Evolutionary conservation across 2,888 invertebrate species (phyloP).

Genomic region (Meganola albula): DNA sequence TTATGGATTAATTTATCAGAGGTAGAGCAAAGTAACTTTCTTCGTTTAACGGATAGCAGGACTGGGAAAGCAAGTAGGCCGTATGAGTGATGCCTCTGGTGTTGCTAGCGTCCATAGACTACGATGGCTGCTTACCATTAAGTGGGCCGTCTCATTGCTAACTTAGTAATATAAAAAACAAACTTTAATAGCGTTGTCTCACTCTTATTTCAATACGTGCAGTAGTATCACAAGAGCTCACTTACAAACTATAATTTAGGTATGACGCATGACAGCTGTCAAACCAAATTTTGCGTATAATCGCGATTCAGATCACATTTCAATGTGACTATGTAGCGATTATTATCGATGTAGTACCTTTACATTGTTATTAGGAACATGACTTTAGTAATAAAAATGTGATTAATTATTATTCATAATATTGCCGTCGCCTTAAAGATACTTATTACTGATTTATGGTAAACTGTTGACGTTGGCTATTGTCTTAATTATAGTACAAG

Average conservation of each 20-base stretch:
- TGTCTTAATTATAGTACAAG: not conserved
- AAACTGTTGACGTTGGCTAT: constrained; percentile 4
- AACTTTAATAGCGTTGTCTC: too few species aligned
- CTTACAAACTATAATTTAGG: constrained; percentile 5
- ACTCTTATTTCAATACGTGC: too few species aligned
- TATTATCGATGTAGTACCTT: constrained; percentile 25
- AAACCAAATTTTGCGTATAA: constrained; percentile 17
- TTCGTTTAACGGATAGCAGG: too few species aligned
- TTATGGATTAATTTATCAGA: too few species aligned
- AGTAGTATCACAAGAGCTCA: too few species aligned
- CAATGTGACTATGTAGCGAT: constrained; percentile 27
- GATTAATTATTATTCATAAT: constrained; percentile 16
- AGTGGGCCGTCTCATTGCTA: too few species aligned
- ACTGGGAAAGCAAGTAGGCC: too few species aligned
- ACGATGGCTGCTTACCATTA: too few species aligned
- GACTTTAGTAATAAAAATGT: constrained; percentile 12
- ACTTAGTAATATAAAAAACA: too few species aligned
- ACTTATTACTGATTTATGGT: constrained; percentile 10
- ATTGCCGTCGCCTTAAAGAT: constrained; percentile 11
- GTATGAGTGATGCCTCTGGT: too few species aligned
- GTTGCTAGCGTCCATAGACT: too few species aligned
- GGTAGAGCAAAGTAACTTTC: too few species aligned
- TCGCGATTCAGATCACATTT: constrained; percentile 27
- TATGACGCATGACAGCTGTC: constrained; percentile 23
- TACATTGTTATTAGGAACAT: constrained; percentile 21